phyloP scores from a whole-genome alignment of 2,797 vertebrate genomes.

The Spinus olivaceus region DNA sequence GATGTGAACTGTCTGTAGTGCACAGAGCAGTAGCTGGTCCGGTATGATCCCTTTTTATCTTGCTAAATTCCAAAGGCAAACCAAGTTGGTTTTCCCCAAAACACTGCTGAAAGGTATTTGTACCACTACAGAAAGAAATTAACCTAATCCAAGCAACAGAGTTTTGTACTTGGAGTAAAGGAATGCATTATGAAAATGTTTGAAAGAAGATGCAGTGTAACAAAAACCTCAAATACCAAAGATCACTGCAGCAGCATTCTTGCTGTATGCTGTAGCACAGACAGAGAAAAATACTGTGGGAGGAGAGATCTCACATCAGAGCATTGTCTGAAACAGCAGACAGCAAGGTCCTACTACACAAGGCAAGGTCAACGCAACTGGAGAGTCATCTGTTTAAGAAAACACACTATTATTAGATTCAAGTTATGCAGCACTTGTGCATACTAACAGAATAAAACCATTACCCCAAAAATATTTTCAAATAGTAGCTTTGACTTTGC shows the following conservation, averaged over 20 bases:
- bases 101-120: background rate
- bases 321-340: conserved; percentile 57
- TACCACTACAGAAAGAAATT: background rate
- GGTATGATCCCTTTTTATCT: background rate
- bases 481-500: background rate
- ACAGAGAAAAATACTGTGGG: conserved; percentile 34
- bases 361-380: conserved; percentile 61
- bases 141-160: background rate
- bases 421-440: conserved; percentile 69
- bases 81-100: background rate
- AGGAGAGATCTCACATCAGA: conserved; percentile 39
- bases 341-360: conserved; percentile 47
- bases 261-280: conserved; percentile 24
- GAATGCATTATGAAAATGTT: conserved; percentile 29
- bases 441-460: conserved; percentile 42
- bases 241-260: conserved; percentile 31
- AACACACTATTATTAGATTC: conserved; percentile 68
- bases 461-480: conserved; percentile 41
- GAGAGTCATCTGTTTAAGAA: conserved; percentile 65
- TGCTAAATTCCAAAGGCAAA: conserved; percentile 12
- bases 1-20: background rate
- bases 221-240: conserved; percentile 49
- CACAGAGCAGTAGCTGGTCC: conserved; percentile 8
- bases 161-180: conserved; percentile 21
- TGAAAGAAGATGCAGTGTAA: conserved; percentile 38